Conservation (phyloP, 2,797 vertebrate genomes). For the Enteromius unitaeniatus region DNA sequence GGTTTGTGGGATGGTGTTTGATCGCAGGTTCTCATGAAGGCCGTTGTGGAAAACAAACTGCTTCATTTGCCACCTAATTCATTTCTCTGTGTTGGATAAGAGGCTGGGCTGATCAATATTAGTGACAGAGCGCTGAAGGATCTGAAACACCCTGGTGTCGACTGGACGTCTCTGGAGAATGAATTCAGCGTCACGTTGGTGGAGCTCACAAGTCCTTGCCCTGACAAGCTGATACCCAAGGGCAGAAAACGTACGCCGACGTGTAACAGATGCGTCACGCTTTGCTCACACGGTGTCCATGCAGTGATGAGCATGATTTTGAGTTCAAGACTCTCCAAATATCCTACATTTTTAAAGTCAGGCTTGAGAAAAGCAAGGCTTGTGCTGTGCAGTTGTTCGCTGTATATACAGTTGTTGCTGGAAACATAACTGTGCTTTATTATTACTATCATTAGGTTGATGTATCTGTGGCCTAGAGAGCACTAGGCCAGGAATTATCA, state of each 20-base stretch:
- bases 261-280: conserved; percentile 30
- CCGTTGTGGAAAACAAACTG: background rate
- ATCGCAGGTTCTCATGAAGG: background rate
- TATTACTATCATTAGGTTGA: conserved; percentile 64
- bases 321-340: background rate
- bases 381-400: background rate
- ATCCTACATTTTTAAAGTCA: conserved; percentile 5
- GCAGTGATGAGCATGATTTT: conserved; percentile 56
- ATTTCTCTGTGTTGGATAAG: conserved; percentile 47
- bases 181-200: conserved; percentile 59
- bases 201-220: conserved; percentile 38
- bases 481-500: conserved; percentile 38
- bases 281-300: conserved; percentile 14
- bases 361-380: background rate
- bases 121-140: conserved; percentile 54
- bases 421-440: conserved; percentile 25
- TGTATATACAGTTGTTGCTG: conserved; percentile 20
- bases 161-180: conserved; percentile 58
- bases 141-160: conserved; percentile 47
- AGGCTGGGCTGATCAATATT: conserved; percentile 52
- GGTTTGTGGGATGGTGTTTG: background rate
- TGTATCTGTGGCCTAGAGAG: conserved; percentile 53
- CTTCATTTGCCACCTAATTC: conserved; percentile 62
- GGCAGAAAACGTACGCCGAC: conserved; percentile 6
- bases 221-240: conserved; percentile 5